Conservation (phyloP, 2,888 invertebrate genomes). For the Baronia brevicornis region DNA sequence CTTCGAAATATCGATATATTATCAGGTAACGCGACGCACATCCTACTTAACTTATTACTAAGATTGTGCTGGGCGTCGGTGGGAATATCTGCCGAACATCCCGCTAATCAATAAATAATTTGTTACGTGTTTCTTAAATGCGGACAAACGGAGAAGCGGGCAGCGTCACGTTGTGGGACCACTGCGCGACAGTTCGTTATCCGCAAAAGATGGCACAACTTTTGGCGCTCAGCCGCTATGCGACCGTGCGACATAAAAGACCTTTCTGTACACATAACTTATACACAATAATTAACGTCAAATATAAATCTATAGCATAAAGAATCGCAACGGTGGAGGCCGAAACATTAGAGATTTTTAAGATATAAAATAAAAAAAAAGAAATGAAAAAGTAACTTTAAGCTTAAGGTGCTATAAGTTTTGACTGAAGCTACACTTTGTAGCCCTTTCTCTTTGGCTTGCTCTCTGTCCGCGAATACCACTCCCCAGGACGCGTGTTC, state of each 20-base stretch:
- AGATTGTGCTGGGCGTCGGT: constrained; percentile 64
- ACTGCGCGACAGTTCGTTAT: constrained; percentile 20
- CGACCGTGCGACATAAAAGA: constrained; percentile 47
- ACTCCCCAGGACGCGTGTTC: constrained; percentile 25
- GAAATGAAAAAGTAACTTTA: constrained; percentile 52
- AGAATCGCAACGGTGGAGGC: constrained; percentile 56
- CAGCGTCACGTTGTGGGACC: constrained; percentile 11
- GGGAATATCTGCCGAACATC: constrained; percentile 58
- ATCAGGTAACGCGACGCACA: constrained; percentile 69
- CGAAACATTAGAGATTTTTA: constrained; percentile 50
- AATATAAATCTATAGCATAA: constrained; percentile 61
- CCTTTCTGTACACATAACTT: constrained; percentile 47
- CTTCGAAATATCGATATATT: constrained; percentile 34
- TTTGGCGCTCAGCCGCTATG: constrained; percentile 46
- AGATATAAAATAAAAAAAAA: constrained; percentile 20
- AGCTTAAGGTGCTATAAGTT: constrained; percentile 64
- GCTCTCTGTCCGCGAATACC: constrained; percentile 36
- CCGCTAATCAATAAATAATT: constrained; percentile 56
- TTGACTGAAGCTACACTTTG: constrained; percentile 59
- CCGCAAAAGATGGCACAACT: constrained; percentile 55
- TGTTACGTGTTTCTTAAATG: constrained; percentile 57
- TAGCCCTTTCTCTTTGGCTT: constrained; percentile 64
- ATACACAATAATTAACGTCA: constrained; percentile 64
- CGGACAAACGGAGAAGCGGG: constrained; percentile 26
- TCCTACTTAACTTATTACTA: constrained; percentile 49